Percentiles rank a stretch among this genome's conserved stretches.
These are phyloP conservation scores for Andrena trimmerana DNA, from an alignment of 2,888 invertebrate species.

Conservation along the genomic window DNA sequence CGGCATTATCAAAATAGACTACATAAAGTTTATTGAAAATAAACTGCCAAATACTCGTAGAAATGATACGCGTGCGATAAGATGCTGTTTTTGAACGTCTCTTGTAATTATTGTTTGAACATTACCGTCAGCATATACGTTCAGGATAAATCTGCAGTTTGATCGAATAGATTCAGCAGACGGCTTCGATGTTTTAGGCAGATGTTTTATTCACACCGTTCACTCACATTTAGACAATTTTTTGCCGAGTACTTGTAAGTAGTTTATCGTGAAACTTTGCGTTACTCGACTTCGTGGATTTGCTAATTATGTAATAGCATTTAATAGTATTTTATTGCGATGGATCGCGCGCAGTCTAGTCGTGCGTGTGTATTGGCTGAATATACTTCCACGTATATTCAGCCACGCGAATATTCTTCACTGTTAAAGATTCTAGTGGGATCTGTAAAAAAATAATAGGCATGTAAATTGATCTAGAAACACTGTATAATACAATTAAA, in stretches of 20 bases:
- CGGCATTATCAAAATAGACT: conserved; percentile 73
- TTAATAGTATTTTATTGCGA: conserved; percentile 51
- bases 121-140: conserved; percentile 21
- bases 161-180: conserved; percentile 14
- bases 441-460: conserved; percentile 72
- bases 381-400: conserved; percentile 42
- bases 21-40: conserved; percentile 45
- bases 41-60: conserved; percentile 83
- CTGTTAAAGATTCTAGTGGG: conserved; percentile 67
- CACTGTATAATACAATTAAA: conserved; percentile 75
- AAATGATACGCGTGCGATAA: conserved; percentile 71
- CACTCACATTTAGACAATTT: conserved; percentile 50
- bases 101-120: conserved; percentile 42
- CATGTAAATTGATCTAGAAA: conserved; percentile 73
- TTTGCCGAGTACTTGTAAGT: conserved; percentile 47
- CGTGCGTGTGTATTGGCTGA: conserved; percentile 45
- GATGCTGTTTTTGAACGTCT: conserved; percentile 51
- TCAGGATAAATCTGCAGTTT: conserved; percentile 14
- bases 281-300: conserved; percentile 52
- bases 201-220: conserved; percentile 25
- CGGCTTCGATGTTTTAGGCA: conserved; percentile 20
- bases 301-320: conserved; percentile 56
- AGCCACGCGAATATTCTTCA: conserved; percentile 37
- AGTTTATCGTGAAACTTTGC: conserved; percentile 39
- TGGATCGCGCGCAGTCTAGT: conserved; percentile 13